Percentiles rank a stretch among this genome's conserved stretches.
phyloP scores from a whole-genome alignment of 1,140 invertebrate genomes.

The Tetragnatha versicolor region DNA sequence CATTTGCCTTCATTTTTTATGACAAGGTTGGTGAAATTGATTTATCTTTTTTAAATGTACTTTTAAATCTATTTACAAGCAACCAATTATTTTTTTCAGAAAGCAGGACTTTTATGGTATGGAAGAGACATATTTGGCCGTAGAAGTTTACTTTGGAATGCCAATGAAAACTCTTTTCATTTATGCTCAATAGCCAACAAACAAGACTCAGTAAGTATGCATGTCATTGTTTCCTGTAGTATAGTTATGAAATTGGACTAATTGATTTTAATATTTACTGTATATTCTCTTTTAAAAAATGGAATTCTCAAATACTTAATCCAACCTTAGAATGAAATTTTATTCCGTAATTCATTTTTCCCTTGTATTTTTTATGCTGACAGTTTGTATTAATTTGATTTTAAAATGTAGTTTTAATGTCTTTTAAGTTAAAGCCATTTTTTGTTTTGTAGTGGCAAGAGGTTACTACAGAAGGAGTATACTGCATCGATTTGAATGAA shows the following conservation, averaged over 20 bases:
- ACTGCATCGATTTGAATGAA: conserved; percentile 68
- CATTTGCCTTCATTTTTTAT: conserved; percentile 84
- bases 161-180: conserved; percentile 53
- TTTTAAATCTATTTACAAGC: not conserved
- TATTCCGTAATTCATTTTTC: too few relatives aligned
- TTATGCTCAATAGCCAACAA: conserved; percentile 60
- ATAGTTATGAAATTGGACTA: too few relatives aligned
- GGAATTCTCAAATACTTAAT: too few relatives aligned
- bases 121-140: conserved; percentile 85
- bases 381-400: not conserved
- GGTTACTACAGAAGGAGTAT: conserved; percentile 78
- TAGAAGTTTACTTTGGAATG: conserved; percentile 77
- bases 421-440: too few relatives aligned
- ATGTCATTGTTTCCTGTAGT: too few relatives aligned
- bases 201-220: not conserved
- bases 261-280: too few relatives aligned
- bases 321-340: too few relatives aligned
- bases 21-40: conserved; percentile 63
- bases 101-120: conserved; percentile 74
- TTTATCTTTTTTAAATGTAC: not conserved
- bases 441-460: conserved; percentile 67
- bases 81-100: not conserved
- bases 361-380: not conserved
- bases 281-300: too few relatives aligned
- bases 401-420: too few relatives aligned